A percentile compares a stretch with the other conserved stretches of the same genome.
These are phyloP conservation scores for Alectoris magna DNA, from an alignment of 2,797 vertebrate species.

Conservation along the genomic window DNA sequence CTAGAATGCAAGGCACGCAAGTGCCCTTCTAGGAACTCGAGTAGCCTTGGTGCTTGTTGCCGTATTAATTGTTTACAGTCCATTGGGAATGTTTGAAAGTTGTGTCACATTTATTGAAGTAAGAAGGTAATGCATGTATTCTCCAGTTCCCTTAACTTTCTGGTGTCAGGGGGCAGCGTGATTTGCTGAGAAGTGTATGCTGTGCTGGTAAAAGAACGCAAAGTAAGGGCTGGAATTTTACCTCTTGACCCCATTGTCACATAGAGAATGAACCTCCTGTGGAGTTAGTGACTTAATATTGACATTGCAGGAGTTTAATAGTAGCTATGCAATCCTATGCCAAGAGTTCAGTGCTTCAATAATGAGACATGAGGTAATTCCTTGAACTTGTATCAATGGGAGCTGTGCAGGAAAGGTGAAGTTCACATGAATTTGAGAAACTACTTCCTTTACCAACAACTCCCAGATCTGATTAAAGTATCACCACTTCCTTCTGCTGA, in stretches of 20 bases:
- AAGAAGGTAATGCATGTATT: not conserved
- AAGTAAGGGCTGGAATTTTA: not conserved
- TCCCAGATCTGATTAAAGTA: not conserved
- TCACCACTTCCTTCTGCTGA: not conserved
- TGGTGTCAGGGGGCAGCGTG: not conserved
- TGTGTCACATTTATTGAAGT: not conserved
- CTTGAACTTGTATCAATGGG: not conserved
- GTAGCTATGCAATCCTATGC: not conserved
- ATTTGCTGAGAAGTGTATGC: not conserved
- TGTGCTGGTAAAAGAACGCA: not conserved
- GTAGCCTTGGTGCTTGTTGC: not conserved
- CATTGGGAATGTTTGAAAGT: not conserved
- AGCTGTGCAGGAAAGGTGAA: not conserved
- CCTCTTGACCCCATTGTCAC: not conserved
- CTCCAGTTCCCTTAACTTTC: not conserved
- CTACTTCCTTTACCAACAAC: not conserved
- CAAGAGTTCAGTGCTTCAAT: not conserved
- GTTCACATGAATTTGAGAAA: not conserved
- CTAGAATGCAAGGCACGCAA: not conserved
- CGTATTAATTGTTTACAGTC: not conserved
- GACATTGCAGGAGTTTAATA: not conserved
- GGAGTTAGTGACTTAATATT: not conserved
- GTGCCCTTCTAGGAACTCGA: not conserved
- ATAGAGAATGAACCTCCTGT: not conserved
- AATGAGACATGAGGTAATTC: not conserved